A percentile compares a stretch with the other conserved stretches of the same genome.
phyloP scores from a whole-genome alignment of 2,113 vertebrate genomes.

The Chascanopsetta lugubris region DNA sequence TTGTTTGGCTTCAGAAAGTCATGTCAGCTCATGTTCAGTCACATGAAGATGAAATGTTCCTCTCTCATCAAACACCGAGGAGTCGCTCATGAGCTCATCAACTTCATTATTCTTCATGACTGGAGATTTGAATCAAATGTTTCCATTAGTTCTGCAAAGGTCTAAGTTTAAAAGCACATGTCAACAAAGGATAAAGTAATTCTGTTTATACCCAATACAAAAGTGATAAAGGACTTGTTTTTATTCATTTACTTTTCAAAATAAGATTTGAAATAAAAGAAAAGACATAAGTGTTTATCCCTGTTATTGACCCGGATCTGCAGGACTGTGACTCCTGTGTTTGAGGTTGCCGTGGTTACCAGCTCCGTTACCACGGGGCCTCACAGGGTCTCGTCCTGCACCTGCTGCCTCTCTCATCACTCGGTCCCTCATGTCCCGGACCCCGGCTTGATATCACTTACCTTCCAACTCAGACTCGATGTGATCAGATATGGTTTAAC shows the following conservation, averaged over 20 bases:
- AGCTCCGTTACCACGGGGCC: constrained; percentile 43
- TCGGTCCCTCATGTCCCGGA: too few relatives aligned
- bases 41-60: neutral
- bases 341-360: constrained; percentile 52
- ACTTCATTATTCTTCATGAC: neutral
- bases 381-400: constrained; percentile 28
- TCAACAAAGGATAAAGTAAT: too few relatives aligned
- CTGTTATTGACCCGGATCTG: too few relatives aligned
- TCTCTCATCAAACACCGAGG: constrained; percentile 1
- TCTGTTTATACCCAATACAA: neutral
- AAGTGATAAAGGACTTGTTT: too few relatives aligned
- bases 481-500: too few relatives aligned
- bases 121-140: neutral
- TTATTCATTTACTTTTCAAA: too few relatives aligned
- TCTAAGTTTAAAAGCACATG: neutral
- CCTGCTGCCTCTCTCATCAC: constrained; percentile 26
- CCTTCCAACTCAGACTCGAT: too few relatives aligned
- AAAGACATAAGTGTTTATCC: neutral
- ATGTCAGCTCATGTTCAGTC: too few relatives aligned
- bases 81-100: neutral
- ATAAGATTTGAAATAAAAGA: neutral
- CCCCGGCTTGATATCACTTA: too few relatives aligned
- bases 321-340: too few relatives aligned
- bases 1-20: too few relatives aligned
- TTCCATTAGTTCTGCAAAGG: too few relatives aligned